Percentiles rank a stretch among this genome's conserved stretches.
Evolutionary conservation across 2,797 vertebrate species (phyloP).

Genomic region (Champsocephalus esox): DNA sequence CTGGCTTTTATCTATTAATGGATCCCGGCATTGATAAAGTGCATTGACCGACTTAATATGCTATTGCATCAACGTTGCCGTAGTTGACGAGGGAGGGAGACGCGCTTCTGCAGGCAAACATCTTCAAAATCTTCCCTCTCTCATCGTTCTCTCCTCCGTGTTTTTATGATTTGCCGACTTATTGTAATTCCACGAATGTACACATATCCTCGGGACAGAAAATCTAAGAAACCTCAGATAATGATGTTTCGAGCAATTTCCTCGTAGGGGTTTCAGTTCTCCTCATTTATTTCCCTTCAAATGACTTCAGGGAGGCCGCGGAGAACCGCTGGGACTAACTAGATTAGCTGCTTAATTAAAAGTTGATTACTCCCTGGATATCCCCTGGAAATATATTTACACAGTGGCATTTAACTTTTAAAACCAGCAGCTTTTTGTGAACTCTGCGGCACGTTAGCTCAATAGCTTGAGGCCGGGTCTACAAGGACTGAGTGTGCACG

Average conservation of each 20-base stretch:
- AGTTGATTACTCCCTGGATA: conserved; percentile 84
- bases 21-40: conserved; percentile 64
- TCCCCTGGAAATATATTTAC: conserved; percentile 74
- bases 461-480: conserved; percentile 62
- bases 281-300: conserved; percentile 16
- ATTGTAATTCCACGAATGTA: conserved; percentile 70
- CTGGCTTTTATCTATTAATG: conserved; percentile 65
- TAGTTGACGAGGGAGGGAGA: conserved; percentile 59
- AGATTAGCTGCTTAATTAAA: conserved; percentile 85
- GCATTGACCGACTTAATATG: conserved; percentile 68
- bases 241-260: conserved; percentile 60
- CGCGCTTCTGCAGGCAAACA: conserved; percentile 53
- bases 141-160: conserved; percentile 21
- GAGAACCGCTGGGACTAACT: conserved; percentile 63
- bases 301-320: conserved; percentile 69
- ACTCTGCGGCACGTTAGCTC: background rate
- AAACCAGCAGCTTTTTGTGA: conserved; percentile 69
- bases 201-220: conserved; percentile 55
- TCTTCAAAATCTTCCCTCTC: conserved; percentile 45
- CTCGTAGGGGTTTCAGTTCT: conserved; percentile 48
- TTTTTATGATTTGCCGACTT: conserved; percentile 42
- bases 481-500: conserved; percentile 47
- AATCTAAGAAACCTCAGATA: conserved; percentile 51
- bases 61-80: conserved; percentile 71
- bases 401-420: conserved; percentile 81